Conservation (phyloP, 2,113 vertebrate species). For the Trichechus manatus region DNA sequence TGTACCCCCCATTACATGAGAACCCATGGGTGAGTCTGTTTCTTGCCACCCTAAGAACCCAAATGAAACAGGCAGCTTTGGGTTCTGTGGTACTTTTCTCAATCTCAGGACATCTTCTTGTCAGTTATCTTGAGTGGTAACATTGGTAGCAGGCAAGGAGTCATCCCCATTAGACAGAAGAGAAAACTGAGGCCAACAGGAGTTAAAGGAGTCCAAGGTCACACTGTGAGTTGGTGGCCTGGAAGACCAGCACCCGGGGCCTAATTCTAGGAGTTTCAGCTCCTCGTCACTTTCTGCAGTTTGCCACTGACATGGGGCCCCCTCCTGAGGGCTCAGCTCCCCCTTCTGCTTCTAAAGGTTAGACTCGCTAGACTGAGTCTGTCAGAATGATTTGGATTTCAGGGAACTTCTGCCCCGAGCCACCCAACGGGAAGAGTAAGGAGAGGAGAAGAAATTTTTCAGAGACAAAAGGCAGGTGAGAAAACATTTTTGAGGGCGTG, state of each 20-base stretch:
- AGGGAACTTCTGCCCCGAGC: not conserved
- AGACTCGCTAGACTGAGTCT: not conserved
- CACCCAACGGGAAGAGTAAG: not conserved
- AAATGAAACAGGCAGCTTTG: too few species aligned
- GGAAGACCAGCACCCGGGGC: not conserved
- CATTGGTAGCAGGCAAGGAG: not conserved
- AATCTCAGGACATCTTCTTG: not conserved
- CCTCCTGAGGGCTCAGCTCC: not conserved
- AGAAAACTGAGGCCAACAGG: not conserved
- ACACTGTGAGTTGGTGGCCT: not conserved
- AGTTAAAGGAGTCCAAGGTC: conserved; percentile 30
- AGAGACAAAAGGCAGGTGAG: not conserved
- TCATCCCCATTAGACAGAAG: not conserved
- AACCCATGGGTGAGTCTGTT: not conserved
- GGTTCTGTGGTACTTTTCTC: not conserved
- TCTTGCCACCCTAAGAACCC: not conserved
- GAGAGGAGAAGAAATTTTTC: not conserved
- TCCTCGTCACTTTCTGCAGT: not conserved
- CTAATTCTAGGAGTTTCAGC: not conserved
- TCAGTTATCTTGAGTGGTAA: not conserved
- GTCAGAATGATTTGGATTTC: not conserved
- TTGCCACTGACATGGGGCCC: not conserved
- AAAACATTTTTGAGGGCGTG: not conserved
- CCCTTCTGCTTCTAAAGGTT: not conserved
- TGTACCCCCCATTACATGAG: not conserved